Evolutionary conservation across 2,888 invertebrate species (phyloP).

Genomic region (Hecatera dysodea): DNA sequence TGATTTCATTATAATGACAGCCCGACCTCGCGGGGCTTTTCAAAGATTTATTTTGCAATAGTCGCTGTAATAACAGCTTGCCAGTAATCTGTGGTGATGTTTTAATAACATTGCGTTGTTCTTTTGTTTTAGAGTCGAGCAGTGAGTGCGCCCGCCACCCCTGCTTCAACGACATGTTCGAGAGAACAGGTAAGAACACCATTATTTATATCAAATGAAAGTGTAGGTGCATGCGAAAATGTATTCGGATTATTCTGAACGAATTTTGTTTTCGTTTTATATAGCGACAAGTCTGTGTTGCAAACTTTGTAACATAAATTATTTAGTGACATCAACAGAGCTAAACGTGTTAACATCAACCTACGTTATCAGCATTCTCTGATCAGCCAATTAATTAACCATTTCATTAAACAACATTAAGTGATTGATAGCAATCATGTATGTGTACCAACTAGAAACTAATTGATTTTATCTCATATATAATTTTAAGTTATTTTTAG

Average conservation of each 20-base stretch:
- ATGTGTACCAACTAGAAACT: slow-evolving; percentile 25
- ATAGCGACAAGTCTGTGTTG: not conserved
- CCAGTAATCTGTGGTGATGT: slow-evolving; percentile 53
- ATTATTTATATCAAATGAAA: not conserved
- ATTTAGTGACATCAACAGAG: not conserved
- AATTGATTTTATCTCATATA: slow-evolving; percentile 38
- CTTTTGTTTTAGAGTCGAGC: slow-evolving; percentile 88
- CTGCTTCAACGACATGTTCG: slow-evolving; percentile 79
- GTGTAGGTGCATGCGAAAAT: not conserved
- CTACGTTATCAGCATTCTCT: slow-evolving; percentile 23
- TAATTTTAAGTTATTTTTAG: not conserved
- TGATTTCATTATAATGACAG: slow-evolving; percentile 83
- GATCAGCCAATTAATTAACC: slow-evolving; percentile 43
- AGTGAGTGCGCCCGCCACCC: slow-evolving; percentile 88
- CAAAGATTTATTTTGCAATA: slow-evolving; percentile 69
- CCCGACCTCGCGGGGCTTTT: slow-evolving; percentile 70
- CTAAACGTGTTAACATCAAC: slow-evolving; percentile 25
- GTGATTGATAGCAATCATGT: slow-evolving; percentile 46
- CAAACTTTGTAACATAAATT: slow-evolving; percentile 4
- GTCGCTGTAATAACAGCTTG: slow-evolving; percentile 59
- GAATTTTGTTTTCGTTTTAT: slow-evolving; percentile 4
- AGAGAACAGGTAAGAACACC: slow-evolving; percentile 80
- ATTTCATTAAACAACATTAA: slow-evolving; percentile 38
- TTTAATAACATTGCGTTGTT: slow-evolving; percentile 49
- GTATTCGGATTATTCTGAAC: slow-evolving; percentile 2